Conservation (phyloP, 2,797 vertebrate species). For the Galago senegalensis region DNA sequence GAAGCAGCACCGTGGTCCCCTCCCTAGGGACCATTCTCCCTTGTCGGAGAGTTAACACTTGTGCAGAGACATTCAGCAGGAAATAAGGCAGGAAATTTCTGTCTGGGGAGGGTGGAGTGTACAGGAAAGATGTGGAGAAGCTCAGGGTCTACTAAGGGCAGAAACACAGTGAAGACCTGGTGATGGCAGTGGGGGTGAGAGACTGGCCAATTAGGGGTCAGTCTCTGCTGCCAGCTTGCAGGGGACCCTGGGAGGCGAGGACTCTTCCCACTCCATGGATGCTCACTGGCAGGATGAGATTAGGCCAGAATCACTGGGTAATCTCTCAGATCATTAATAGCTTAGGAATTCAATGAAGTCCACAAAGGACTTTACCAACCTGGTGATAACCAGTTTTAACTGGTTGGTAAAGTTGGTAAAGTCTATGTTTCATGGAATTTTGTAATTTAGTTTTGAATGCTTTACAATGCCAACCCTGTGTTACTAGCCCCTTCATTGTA, state of each 20-base stretch:
- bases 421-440: background rate
- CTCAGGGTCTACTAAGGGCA: background rate
- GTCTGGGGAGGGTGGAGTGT: background rate
- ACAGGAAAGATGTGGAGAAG: no score
- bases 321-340: background rate
- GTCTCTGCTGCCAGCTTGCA: background rate
- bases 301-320: accelerated
- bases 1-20: background rate
- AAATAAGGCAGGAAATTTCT: background rate
- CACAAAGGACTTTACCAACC: accelerated
- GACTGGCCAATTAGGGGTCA: background rate
- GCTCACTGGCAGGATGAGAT: background rate
- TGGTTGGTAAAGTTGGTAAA: background rate
- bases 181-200: accelerated
- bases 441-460: background rate
- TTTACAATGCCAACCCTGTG: background rate
- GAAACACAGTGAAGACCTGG: accelerated
- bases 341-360: no score
- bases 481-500: accelerated
- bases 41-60: no score
- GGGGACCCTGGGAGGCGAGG: accelerated
- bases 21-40: background rate
- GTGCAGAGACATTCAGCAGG: no score
- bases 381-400: background rate
- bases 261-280: background rate